A percentile compares a stretch with the other conserved stretches of the same genome.
Conservation (phyloP, 2,797 vertebrate genomes). For the Echeneis naucrates region DNA sequence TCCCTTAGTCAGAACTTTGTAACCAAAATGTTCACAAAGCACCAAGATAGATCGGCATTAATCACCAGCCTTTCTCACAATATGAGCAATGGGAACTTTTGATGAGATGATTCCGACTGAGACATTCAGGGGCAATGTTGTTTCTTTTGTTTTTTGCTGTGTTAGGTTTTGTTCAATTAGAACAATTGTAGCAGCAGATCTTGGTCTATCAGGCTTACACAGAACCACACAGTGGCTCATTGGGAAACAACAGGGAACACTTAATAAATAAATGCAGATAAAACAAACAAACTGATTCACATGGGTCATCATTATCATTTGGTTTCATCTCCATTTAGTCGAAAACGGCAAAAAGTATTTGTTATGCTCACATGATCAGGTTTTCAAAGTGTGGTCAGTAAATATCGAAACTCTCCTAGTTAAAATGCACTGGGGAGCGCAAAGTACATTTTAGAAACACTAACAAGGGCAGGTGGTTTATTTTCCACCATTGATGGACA, state of each 20-base stretch:
- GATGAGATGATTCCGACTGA: slow-evolving; percentile 9
- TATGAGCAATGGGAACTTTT: not conserved
- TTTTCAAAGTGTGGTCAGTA: not conserved
- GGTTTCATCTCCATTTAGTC: slow-evolving; percentile 17
- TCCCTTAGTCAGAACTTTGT: slow-evolving; percentile 2
- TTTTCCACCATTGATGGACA: not conserved
- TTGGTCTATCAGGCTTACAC: not conserved
- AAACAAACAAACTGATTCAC: slow-evolving; percentile 6
- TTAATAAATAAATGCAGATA: not conserved
- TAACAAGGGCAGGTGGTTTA: not conserved
- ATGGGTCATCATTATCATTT: not conserved
- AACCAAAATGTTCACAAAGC: slow-evolving; percentile 14
- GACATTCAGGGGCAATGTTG: not conserved
- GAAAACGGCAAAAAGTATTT: not conserved
- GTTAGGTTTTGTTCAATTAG: slow-evolving; percentile 2
- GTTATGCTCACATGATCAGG: not conserved
- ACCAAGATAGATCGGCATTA: not conserved
- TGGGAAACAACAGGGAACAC: not conserved
- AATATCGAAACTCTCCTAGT: not conserved
- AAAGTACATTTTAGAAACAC: not conserved
- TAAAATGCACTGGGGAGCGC: not conserved
- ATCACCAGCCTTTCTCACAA: not conserved
- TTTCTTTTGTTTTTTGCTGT: not conserved
- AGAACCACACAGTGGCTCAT: not conserved
- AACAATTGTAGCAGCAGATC: slow-evolving; percentile 7